Percentiles rank a stretch among this genome's conserved stretches.
Conservation (phyloP, 2,888 invertebrate species). For the Sinelater perroti region DNA sequence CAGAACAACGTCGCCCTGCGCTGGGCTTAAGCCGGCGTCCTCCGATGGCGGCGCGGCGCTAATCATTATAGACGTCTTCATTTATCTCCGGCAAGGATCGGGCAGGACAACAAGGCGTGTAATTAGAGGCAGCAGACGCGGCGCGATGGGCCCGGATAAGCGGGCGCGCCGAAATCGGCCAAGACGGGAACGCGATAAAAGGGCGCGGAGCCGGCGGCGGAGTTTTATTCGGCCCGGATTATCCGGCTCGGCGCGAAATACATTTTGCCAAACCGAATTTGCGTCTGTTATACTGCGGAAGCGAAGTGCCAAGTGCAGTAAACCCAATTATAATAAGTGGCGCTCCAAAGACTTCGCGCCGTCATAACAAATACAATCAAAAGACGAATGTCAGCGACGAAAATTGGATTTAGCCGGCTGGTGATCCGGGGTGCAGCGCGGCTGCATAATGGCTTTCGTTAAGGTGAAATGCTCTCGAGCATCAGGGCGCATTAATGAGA, state of each 20-base stretch:
- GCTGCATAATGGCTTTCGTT: conserved; percentile 16
- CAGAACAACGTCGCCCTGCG: conserved; percentile 10
- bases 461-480: neutral
- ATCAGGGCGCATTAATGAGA: neutral
- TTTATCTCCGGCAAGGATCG: conserved; percentile 41
- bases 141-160: conserved; percentile 36
- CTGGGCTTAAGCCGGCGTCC: conserved; percentile 21
- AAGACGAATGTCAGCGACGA: conserved; percentile 19
- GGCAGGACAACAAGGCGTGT: conserved; percentile 40
- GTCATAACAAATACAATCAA: conserved; percentile 29
- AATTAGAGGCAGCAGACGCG: conserved; percentile 37
- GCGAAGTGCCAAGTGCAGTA: conserved; percentile 27
- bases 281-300: conserved; percentile 18
- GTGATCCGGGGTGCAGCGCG: conserved; percentile 4
- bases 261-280: conserved; percentile 28
- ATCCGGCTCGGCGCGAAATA: conserved; percentile 18
- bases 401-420: conserved; percentile 24
- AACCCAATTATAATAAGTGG: conserved; percentile 32
- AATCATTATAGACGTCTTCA: conserved; percentile 43
- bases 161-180: conserved; percentile 32
- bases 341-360: conserved; percentile 21
- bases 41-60: conserved; percentile 28
- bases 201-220: neutral
- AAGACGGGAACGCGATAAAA: conserved; percentile 21
- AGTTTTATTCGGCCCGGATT: conserved; percentile 15